phyloP scores from a whole-genome alignment of 2,113 vertebrate species.

The Anthoscopus minutus region DNA sequence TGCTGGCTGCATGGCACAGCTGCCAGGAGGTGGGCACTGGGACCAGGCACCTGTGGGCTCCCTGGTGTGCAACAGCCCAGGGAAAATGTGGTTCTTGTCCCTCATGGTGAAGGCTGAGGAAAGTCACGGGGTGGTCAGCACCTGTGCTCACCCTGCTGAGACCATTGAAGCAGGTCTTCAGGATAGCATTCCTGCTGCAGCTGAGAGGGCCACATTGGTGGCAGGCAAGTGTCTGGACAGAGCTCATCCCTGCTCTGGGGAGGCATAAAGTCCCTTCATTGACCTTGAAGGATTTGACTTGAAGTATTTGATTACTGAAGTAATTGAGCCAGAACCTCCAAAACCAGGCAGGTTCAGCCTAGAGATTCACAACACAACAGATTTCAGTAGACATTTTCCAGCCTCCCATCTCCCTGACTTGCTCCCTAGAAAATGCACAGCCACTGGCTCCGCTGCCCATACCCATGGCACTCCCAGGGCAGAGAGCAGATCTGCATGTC shows the following conservation, averaged over 20 bases:
- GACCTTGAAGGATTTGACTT: neutral
- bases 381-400: neutral
- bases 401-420: neutral
- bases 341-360: neutral
- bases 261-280: neutral
- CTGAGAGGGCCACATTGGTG: neutral
- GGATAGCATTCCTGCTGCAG: neutral
- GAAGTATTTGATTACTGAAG: neutral
- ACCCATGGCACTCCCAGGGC: neutral
- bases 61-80: neutral
- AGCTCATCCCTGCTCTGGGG: neutral
- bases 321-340: neutral
- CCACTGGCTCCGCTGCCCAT: fast-evolving
- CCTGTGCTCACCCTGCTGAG: fast-evolving
- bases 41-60: neutral
- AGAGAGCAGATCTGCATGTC: neutral
- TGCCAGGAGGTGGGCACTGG: fast-evolving
- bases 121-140: neutral
- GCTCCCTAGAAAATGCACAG: neutral
- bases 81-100: neutral
- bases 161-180: fast-evolving
- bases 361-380: neutral
- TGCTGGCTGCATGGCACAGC: fast-evolving
- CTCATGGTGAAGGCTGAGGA: neutral
- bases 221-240: neutral